These are phyloP conservation scores for Branchinecta sandiegonensis DNA, from an alignment of 2,888 invertebrate genomes.

Conservation along the genomic window DNA sequence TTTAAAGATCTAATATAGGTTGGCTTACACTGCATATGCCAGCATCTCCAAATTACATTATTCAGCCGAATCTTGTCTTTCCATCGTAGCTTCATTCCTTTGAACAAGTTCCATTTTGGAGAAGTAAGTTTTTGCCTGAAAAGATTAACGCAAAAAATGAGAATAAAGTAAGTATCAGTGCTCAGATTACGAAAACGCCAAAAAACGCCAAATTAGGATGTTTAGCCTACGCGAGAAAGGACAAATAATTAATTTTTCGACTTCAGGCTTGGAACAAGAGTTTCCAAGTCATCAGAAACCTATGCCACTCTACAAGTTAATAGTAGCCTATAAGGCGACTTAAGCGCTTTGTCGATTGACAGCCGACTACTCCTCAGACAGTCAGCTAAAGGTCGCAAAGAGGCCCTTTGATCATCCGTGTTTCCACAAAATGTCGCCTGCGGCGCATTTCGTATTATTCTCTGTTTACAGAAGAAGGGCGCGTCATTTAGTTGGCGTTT, in stretches of 20 bases:
- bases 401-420: no score
- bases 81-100: slow-evolving; percentile 89
- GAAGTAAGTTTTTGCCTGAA: slow-evolving; percentile 95
- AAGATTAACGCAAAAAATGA: slow-evolving; percentile 32
- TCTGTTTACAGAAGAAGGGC: no score
- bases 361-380: no score
- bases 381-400: no score
- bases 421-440: no score
- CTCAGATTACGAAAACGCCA: background rate
- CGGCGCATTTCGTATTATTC: no score
- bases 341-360: no score
- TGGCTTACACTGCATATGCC: slow-evolving; percentile 93
- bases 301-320: background rate
- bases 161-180: background rate
- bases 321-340: background rate
- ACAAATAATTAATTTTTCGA: background rate
- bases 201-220: slow-evolving; percentile 15
- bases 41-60: slow-evolving; percentile 99
- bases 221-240: background rate
- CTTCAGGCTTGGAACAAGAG: background rate
- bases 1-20: no score
- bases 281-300: background rate
- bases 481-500: no score
- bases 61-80: slow-evolving; percentile 98
- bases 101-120: slow-evolving; percentile 99